These are phyloP conservation scores for Salminus brasiliensis DNA, from an alignment of 2,113 vertebrate species.

Conservation along the genomic window DNA sequence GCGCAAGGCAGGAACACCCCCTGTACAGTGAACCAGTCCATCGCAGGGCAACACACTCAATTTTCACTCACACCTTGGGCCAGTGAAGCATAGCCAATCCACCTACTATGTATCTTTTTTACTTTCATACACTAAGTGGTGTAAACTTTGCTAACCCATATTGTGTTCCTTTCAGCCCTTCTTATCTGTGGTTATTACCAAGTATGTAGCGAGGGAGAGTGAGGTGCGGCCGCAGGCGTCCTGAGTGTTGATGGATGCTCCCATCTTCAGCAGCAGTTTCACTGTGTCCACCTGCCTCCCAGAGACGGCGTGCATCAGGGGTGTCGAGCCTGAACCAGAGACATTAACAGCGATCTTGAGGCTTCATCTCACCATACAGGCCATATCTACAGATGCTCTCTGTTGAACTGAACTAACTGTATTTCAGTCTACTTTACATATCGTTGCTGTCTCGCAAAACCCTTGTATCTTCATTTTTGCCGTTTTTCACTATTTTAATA, in stretches of 20 bases:
- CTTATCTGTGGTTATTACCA: conserved; percentile 72
- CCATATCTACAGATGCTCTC: neutral
- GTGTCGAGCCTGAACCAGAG: conserved; percentile 58
- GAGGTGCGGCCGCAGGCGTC: conserved; percentile 85
- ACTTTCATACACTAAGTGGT: too few species aligned
- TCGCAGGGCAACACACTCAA: too few species aligned
- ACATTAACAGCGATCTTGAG: conserved; percentile 13
- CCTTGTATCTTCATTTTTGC: too few species aligned
- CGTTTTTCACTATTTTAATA: too few species aligned
- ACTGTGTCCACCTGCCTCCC: conserved; percentile 89
- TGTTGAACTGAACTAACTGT: too few species aligned
- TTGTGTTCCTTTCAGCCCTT: neutral
- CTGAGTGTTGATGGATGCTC: conserved; percentile 88
- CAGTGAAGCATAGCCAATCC: too few species aligned
- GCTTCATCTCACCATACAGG: neutral
- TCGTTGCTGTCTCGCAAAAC: too few species aligned
- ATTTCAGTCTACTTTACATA: too few species aligned
- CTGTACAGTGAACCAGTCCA: too few species aligned
- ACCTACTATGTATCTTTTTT: too few species aligned
- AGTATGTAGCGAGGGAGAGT: conserved; percentile 85
- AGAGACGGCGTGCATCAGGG: conserved; percentile 87
- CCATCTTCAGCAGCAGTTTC: conserved; percentile 90
- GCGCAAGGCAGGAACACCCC: too few species aligned
- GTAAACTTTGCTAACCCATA: neutral
- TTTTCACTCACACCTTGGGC: too few species aligned